Conservation (phyloP, 1,140 invertebrate species). For the Sycophila sp. region DNA sequence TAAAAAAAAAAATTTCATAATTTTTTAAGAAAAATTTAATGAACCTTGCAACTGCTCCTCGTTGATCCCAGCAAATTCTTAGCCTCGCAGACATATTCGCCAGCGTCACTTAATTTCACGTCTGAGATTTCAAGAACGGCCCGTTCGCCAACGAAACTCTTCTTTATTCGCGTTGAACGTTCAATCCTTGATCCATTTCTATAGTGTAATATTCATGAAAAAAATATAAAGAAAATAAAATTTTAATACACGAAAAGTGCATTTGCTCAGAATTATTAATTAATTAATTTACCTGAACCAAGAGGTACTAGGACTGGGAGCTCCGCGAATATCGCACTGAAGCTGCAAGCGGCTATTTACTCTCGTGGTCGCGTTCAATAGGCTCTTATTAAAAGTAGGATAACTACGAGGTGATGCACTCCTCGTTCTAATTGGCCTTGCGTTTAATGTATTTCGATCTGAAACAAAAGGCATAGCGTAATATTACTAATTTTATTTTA, state of each 20-base stretch:
- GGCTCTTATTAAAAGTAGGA: slow-evolving; percentile 61
- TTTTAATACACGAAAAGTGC: not conserved
- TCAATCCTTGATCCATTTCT: slow-evolving; percentile 69
- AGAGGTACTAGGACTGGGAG: slow-evolving; percentile 69
- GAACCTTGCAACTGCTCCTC: slow-evolving; percentile 53
- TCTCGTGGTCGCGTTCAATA: slow-evolving; percentile 61
- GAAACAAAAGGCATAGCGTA: not conserved
- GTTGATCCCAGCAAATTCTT: slow-evolving; percentile 67
- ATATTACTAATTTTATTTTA: not conserved
- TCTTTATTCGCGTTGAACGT: slow-evolving; percentile 54
- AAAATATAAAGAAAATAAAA: not conserved
- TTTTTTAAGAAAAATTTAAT: not conserved
- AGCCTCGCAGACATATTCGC: slow-evolving; percentile 79
- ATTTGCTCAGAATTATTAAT: not conserved
- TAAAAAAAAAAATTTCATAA: too few relatives aligned
- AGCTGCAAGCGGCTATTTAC: slow-evolving; percentile 69
- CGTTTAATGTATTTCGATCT: slow-evolving; percentile 54
- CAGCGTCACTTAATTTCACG: slow-evolving; percentile 67
- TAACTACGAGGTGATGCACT: slow-evolving; percentile 61
- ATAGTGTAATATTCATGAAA: too few relatives aligned
- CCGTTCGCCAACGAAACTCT: slow-evolving; percentile 58
- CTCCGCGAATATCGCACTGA: slow-evolving; percentile 66
- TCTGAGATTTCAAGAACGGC: slow-evolving; percentile 67
- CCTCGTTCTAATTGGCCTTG: slow-evolving; percentile 61
- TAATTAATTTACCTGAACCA: slow-evolving; percentile 68